Evolutionary conservation across 2,888 invertebrate species (phyloP), one percentile per base, ranked within the genome.

Genomic region (Tenthredo livida): DNA sequence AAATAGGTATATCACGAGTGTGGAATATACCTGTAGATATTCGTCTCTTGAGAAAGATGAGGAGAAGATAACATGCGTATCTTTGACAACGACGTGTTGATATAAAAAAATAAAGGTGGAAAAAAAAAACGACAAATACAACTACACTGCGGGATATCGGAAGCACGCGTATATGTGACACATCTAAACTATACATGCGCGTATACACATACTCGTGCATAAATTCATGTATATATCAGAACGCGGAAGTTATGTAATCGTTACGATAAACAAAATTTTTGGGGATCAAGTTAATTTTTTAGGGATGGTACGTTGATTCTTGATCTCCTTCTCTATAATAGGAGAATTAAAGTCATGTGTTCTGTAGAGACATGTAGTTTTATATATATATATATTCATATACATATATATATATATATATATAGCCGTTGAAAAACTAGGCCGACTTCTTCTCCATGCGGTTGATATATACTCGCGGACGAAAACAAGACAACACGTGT

Each of bases 401-500:
- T 50, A 50, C 12, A 50, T 50, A 50, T 17, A 50, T 17, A 50
- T 50, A 50, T 17, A 50, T 17, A 50, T 50, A 15, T 17, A 50
- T 50, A 43, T 43, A 9, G 47, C 47, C 12, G 47, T 47, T 47
- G 9, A 58, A 73, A 37, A 67, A 73, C 73, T 29, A 73, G 37
- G 58, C 58, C 58, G 58, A 58, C 58, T 17, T 9, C 58, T 17
- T n/a, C 21, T 58, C 33, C 40, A 37, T 15, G 47, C 21, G 73
- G 6, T 15, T 29, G n/a, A 73, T 29, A 40, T 29, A 40, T 29
- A 33, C 10, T 40, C 29, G 15, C 25, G 15, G n/a, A 75, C 29
- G 70, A 70, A 70, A 70, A 70, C 37, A 70, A 37, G 37, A 70
- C n/a, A 17, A 70, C 70, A 40, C 70, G 70, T 40, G 70, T 33